Base-by-base conservation (phyloP, 1,140 invertebrate genomes). In the Drosophila pachea region DNA sequence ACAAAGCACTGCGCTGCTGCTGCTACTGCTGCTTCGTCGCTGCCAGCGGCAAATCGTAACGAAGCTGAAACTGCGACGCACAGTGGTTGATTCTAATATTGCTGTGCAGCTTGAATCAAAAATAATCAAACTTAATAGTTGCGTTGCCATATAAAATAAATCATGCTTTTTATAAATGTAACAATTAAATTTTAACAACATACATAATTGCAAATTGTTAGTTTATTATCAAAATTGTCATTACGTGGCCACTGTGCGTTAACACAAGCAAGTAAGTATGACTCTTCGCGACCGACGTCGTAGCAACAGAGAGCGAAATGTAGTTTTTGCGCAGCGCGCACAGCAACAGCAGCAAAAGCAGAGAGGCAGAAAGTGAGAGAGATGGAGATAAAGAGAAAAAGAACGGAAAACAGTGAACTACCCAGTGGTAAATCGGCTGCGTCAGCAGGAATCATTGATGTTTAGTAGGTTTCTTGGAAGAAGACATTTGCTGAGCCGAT, bases 251-350 rank as follows among this genome's bases (percentile, higher is more conserved):
- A 69, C 61, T 53, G 68, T 70, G 33, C 47, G 33, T 7, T 11
- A 60, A 35, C 43, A 68, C 55, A 68, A 63, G 55, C 60, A 72
- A 68, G 55, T 49, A 82, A 67, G 78, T 75, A 36, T 55, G 67
- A 31, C 72, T 61, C 68, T 52, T 6, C 33, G 22, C 54, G 68
- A 59, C 62, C 16, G 62, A 43, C 66, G 68, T 11, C 60, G 53
- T 31, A 43, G 62, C 58, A 78, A 58, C 79, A 62, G 58, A 84
- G 76, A 78, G 74, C 64, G 49, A 32, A 61, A 33, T 61, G 66
- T 78, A 74, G 78, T 83, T 82, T 82, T 82, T 86, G 79, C 73
- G 73, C 73, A 74, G 79, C 75, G 63, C 68, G 71, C 77, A 73
- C 72, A 62, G 68, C 78, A 77, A 74, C 66, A 74, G 54, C 45